A percentile compares a stretch with the other conserved stretches of the same genome.
phyloP scores from a whole-genome alignment of 2,797 vertebrate genomes.

The Sitta carolinensis region DNA sequence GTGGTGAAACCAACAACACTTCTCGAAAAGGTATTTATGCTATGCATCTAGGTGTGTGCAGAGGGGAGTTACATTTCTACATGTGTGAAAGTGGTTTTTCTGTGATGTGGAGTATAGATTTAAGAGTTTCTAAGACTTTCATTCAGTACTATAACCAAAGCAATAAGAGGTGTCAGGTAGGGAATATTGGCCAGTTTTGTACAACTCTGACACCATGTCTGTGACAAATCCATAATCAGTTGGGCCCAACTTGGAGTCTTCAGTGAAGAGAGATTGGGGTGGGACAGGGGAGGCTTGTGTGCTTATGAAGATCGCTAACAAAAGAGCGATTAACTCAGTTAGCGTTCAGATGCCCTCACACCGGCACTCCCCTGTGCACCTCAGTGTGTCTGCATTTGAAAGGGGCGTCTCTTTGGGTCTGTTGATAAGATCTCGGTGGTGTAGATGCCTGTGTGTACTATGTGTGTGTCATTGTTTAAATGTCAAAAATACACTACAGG shows the following conservation, averaged over 20 bases:
- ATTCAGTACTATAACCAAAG: conserved; percentile 80
- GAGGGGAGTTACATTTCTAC: background rate
- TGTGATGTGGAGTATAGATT: conserved; percentile 43
- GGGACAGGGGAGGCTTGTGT: conserved; percentile 73
- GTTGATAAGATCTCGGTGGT: conserved; percentile 26
- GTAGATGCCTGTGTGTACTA: conserved; percentile 57
- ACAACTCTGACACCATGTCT: conserved; percentile 53
- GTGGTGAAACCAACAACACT: background rate
- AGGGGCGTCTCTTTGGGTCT: conserved; percentile 27
- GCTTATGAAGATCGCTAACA: conserved; percentile 89
- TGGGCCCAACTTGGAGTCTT: conserved; percentile 24
- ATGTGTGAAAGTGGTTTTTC: conserved; percentile 42
- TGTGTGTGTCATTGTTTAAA: conserved; percentile 70
- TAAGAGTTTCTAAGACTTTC: conserved; percentile 56
- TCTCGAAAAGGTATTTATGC: conserved; percentile 46
- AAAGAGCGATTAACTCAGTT: conserved; percentile 90
- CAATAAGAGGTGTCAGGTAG: conserved; percentile 71
- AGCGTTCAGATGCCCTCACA: conserved; percentile 87
- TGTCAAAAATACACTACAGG: conserved; percentile 70
- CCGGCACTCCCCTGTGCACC: conserved; percentile 58
- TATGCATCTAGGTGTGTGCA: background rate
- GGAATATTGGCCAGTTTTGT: conserved; percentile 79
- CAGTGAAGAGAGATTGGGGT: conserved; percentile 6
- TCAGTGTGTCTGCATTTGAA: conserved; percentile 27
- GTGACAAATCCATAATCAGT: conserved; percentile 20